Percentiles rank a stretch among this genome's conserved stretches.
These are phyloP conservation scores for Crotalus tigris DNA, from an alignment of 2,113 vertebrate genomes.

Conservation along the genomic window DNA sequence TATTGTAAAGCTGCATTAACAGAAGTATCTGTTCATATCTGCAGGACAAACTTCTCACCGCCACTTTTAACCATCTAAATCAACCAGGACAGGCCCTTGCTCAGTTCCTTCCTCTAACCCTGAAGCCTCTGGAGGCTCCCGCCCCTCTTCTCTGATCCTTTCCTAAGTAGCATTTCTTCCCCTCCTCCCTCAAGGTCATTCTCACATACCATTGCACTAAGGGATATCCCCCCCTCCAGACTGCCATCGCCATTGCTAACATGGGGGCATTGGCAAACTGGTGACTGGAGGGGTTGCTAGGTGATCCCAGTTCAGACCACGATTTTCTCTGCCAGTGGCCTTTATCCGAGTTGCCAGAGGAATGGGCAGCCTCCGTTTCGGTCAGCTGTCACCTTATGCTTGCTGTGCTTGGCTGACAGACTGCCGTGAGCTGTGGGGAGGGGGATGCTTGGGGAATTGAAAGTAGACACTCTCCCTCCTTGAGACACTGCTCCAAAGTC, in stretches of 20 bases:
- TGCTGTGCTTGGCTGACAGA: too few relatives aligned
- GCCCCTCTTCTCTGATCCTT: too few relatives aligned
- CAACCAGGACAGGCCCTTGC: neutral
- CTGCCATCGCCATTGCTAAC: slow-evolving; percentile 69
- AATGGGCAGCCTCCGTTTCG: slow-evolving; percentile 1
- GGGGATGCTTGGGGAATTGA: too few relatives aligned
- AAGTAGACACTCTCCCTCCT: too few relatives aligned
- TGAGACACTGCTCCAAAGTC: too few relatives aligned
- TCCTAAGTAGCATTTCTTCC: too few relatives aligned
- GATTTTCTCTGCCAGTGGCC: slow-evolving; percentile 48
- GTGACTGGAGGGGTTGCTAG: slow-evolving; percentile 62
- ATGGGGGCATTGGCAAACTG: slow-evolving; percentile 56
- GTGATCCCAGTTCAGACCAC: slow-evolving; percentile 55
- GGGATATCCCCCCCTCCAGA: slow-evolving; percentile 22
- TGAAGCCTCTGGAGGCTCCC: neutral
- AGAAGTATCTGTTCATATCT: neutral
- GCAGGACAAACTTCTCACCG: neutral
- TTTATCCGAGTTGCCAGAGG: slow-evolving; percentile 46
- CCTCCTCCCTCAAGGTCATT: too few relatives aligned
- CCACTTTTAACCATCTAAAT: neutral
- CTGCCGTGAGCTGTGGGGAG: too few relatives aligned
- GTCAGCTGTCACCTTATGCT: neutral
- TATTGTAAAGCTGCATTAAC: neutral
- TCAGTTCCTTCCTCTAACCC: neutral
- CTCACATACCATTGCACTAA: too few relatives aligned